These are phyloP conservation scores for Amblyopsis rosae DNA, from an alignment of 2,113 vertebrate species.

Conservation along the genomic window DNA sequence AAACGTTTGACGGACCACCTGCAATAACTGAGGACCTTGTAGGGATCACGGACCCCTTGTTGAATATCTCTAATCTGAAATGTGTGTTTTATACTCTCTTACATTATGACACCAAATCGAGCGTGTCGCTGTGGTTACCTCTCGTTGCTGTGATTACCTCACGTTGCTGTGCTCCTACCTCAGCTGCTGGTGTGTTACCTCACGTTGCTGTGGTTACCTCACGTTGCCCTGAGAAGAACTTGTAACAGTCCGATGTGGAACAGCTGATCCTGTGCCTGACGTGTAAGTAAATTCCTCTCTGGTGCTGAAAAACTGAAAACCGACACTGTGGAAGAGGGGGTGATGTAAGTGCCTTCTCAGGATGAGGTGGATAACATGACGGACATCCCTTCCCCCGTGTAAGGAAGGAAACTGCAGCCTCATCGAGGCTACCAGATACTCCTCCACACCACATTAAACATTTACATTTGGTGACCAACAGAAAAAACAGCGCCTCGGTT, in stretches of 20 bases:
- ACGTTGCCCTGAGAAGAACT: constrained; percentile 10
- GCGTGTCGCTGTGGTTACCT: background rate
- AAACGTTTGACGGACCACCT: too few relatives aligned
- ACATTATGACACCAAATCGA: background rate
- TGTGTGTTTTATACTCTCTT: too few relatives aligned
- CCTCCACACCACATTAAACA: constrained; percentile 63
- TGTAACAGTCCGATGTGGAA: constrained; percentile 1
- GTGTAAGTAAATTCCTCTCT: constrained; percentile 71
- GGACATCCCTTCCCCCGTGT: constrained; percentile 60
- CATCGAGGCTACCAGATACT: constrained; percentile 68
- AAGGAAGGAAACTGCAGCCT: constrained; percentile 64
- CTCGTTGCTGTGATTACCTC: background rate
- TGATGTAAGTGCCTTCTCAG: constrained; percentile 64
- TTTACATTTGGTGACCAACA: constrained; percentile 69
- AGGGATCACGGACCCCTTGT: too few relatives aligned
- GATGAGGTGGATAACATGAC: constrained; percentile 65
- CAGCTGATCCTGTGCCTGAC: constrained; percentile 57
- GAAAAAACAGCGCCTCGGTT: constrained; percentile 34
- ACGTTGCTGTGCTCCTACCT: background rate
- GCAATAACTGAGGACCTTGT: too few relatives aligned
- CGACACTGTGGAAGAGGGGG: constrained; percentile 40
- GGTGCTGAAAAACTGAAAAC: constrained; percentile 63
- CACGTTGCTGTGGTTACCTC: constrained; percentile 17
- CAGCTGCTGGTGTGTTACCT: background rate
- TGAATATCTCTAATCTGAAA: too few relatives aligned